Base-by-base conservation (phyloP, 2,797 vertebrate species). In the Muraenolepis orangiensis region DNA sequence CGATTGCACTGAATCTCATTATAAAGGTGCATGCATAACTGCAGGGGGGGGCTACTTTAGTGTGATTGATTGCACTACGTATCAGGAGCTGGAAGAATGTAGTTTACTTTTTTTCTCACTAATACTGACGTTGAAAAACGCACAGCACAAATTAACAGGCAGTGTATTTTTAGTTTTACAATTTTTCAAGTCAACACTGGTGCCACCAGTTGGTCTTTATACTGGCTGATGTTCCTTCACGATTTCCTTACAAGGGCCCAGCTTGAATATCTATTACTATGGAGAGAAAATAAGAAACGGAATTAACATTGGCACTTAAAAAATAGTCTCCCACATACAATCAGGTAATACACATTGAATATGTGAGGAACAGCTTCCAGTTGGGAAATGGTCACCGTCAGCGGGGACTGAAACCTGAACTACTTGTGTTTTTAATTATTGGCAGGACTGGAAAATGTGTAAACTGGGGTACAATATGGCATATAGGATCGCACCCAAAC, bases 191-290 rank as follows among this genome's bases (percentile, higher is more conserved):
- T 97, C 95, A 77, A 95, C 90, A 90, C 93, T 95, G 83, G 95
- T n/a, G 95, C 94, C 91, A 95, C 95, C 88, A 96, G 93, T 77
- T 99, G 96, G 78, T 98, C 95, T 81, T 99, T 93, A 1, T 98
- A 98, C 88, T 96, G 94, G 6, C 94, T 93, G 90, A 97, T 97
- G 91, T 98, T 98, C 87, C 96, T 97, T 97, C 95, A 98, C 95
- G 92, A 98, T 98, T 91, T 98, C 95, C 95, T 96, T 98, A 87
- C 96, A 98, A 79, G 96, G 95, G 73, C 97, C 97, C 90, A 99
- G 97, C 97, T 90, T 95, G 96, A 75, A 99, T 91, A 83, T 98
- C 96, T 83, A 99, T 98, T 76, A 98, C 97, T 98, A 89, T 51
- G 87, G 88, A 40, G 42, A 1, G 29, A 70, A 32, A 32, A 8